Base-by-base conservation (phyloP, 2,113 vertebrate species). In the Capreolus pygargus region DNA sequence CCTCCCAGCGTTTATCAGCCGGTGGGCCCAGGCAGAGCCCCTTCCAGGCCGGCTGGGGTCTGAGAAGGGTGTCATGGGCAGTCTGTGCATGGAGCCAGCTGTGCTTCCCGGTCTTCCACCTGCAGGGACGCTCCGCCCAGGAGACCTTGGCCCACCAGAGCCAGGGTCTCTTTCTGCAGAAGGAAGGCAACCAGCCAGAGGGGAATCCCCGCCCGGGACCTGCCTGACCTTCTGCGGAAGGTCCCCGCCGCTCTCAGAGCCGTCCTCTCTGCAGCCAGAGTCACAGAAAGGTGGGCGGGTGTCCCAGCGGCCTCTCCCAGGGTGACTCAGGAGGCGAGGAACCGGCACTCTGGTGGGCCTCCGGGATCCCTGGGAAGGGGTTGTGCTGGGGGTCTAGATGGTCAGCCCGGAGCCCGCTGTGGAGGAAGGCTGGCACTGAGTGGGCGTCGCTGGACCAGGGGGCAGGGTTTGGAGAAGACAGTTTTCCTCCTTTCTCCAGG, bases 391-490 rank as follows among this genome's bases (percentile, higher is more conserved):
- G 17, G 17, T 33, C 64, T 27, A 3, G 23, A 43, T 11, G 2
- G 21, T 74, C 15, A 74, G 61, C 27, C 12, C 1, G 0, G 0
- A 12, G 50, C 16, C 55, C 55, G 19, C 0, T 6, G 8, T 33
- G 17, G 14, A 79, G 36, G 1, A 82, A 33, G 47, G 23, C 0
- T 3, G 5, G 6, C 6, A 7, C 15, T 2, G 4, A 12, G 10
- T 23, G n/a, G 23, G 13, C 9, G 5, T 16, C 52, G 4, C 43
- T 8, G 7, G 60, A 15, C 50, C 30, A 19, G 13, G 30, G 30
- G 23, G 33, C 36, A 39, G 43, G 33, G 36, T 67, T 43, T 21
- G n/a, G 61, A 47, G 74, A 6, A 19, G 6, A 54, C 13, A 16
- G 8, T 58, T 28, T 30, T 43, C 8, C 21, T 90, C 19, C 21